Evolutionary conservation across 2,888 invertebrate genomes (phyloP).

Genomic region (Iphiclides podalirius): DNA sequence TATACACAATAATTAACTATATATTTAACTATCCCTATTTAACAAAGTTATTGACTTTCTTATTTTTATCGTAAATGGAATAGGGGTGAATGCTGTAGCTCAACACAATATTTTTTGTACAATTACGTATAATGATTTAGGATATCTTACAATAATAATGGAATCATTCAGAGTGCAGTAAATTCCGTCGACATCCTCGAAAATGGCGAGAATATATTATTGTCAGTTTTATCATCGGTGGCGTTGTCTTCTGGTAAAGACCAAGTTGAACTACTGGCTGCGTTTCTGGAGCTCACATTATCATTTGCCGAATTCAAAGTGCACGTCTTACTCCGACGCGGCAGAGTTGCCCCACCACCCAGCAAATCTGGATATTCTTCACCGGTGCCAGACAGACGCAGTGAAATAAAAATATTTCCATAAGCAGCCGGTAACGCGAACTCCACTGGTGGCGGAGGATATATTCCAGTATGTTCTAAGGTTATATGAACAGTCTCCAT

Average conservation of each 20-base stretch:
- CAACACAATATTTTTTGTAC: no score
- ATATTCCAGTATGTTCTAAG: slow-evolving; percentile 72
- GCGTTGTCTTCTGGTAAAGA: slow-evolving; percentile 84
- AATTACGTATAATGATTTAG: no score
- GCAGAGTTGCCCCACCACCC: slow-evolving; percentile 71
- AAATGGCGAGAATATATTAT: slow-evolving; percentile 44
- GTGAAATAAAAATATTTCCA: slow-evolving; percentile 92
- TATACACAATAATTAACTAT: no score
- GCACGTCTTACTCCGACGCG: slow-evolving; percentile 72
- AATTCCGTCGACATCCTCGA: slow-evolving; percentile 74
- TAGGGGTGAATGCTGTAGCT: no score
- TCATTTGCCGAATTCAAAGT: slow-evolving; percentile 87
- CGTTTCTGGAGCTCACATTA: slow-evolving; percentile 94
- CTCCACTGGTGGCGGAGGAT: slow-evolving; percentile 71
- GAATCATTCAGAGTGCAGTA: slow-evolving; percentile 70
- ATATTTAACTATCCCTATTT: no score
- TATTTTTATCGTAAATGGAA: no score
- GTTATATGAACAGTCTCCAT: slow-evolving; percentile 82
- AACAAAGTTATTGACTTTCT: no score
- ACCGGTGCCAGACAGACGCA: slow-evolving; percentile 85
- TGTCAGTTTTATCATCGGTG: slow-evolving; percentile 46
- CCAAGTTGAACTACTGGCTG: slow-evolving; percentile 92
- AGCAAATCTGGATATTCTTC: slow-evolving; percentile 90
- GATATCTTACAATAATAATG: no score
- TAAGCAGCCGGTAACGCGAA: slow-evolving; percentile 73